Conservation (phyloP, 2,797 vertebrate genomes). For the Cynopterus sphinx region DNA sequence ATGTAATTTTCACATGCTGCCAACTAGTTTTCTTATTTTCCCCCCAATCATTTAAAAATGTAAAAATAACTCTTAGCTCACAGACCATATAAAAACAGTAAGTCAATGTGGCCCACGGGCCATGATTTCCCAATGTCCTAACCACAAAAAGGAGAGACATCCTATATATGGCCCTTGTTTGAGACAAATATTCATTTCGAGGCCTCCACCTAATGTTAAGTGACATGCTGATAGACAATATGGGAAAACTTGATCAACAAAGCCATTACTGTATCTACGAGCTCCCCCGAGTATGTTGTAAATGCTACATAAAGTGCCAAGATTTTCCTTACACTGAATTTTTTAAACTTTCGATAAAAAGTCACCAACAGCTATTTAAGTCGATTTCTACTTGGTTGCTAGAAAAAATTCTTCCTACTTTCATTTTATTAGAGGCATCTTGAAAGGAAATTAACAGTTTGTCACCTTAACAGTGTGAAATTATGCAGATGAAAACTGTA, state of each 20-base stretch:
- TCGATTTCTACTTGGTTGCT: conserved; percentile 67
- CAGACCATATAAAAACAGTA: neutral
- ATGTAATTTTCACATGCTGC: neutral
- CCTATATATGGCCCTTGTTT: neutral
- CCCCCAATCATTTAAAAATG: neutral
- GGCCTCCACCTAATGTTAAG: conserved; percentile 10
- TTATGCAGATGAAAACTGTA: conserved; percentile 78
- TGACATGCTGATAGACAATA: conserved; percentile 63
- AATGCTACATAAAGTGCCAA: conserved; percentile 66
- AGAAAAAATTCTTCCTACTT: conserved; percentile 54
- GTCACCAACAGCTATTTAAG: conserved; percentile 69
- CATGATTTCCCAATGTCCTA: neutral
- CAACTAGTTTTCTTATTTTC: neutral
- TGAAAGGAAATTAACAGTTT: conserved; percentile 80
- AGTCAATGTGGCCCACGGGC: neutral
- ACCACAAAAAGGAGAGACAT: neutral
- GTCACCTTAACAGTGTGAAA: conserved; percentile 77
- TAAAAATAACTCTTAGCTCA: neutral
- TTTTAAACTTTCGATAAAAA: conserved; percentile 79
- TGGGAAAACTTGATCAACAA: conserved; percentile 65
- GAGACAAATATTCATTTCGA: neutral
- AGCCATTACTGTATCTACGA: conserved; percentile 23
- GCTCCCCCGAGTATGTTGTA: conserved; percentile 23
- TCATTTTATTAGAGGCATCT: conserved; percentile 75
- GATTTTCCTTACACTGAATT: conserved; percentile 73